phyloP scores from a whole-genome alignment of 2,888 invertebrate species.

The Dione vanillae region DNA sequence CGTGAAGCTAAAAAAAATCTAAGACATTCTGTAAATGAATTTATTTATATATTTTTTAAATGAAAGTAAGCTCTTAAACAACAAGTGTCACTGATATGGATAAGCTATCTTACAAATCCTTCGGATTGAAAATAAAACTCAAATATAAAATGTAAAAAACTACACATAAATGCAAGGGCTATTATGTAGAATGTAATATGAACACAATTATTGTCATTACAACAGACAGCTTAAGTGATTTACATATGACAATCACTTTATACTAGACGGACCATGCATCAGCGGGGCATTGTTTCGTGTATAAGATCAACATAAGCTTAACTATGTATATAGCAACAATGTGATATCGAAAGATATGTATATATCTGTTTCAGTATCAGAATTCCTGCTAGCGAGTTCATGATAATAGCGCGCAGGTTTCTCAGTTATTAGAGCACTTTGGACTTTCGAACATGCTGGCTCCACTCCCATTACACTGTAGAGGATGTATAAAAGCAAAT shows the following conservation, averaged over 20 bases:
- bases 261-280: background rate
- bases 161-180: no score
- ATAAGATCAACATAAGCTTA: background rate
- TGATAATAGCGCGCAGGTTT: background rate
- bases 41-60: no score
- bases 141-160: no score
- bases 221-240: background rate
- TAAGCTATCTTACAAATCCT: no score
- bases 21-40: no score
- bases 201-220: background rate
- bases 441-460: background rate
- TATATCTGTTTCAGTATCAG: background rate
- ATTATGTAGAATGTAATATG: background rate
- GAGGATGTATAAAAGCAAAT: background rate
- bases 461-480: background rate
- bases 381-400: background rate
- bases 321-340: background rate
- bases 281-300: background rate
- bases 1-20: no score
- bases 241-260: background rate
- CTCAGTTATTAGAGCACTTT: background rate
- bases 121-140: no score
- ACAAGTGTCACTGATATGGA: no score
- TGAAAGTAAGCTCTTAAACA: no score
- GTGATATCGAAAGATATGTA: background rate